These are phyloP conservation scores for Drosophila novamexicana DNA, from an alignment of 1,140 invertebrate genomes.

Conservation along the genomic window DNA sequence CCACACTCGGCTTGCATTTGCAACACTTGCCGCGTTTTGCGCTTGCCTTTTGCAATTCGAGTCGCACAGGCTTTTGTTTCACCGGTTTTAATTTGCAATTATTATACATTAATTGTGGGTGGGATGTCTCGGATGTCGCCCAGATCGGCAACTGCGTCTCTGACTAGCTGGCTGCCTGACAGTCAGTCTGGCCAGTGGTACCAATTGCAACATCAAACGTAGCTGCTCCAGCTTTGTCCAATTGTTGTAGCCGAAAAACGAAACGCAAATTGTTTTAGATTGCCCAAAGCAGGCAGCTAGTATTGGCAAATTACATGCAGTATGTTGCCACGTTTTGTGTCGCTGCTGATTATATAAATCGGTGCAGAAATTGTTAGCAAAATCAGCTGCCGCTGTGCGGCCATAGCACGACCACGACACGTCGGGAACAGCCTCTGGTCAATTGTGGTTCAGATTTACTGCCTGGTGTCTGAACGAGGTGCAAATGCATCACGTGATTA, in stretches of 20 bases:
- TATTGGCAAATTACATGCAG: conserved; percentile 60
- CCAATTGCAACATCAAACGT: conserved; percentile 40
- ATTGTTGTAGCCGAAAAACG: conserved; percentile 43
- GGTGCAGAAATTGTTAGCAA: conserved; percentile 50
- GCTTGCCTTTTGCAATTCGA: conserved; percentile 59
- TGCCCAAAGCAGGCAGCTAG: conserved; percentile 36
- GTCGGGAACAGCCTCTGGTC: conserved; percentile 61
- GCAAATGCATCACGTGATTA: conserved; percentile 65
- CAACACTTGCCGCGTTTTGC: conserved; percentile 72
- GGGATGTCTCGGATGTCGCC: conserved; percentile 55
- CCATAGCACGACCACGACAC: conserved; percentile 47
- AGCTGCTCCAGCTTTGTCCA: conserved; percentile 23
- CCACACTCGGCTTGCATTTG: conserved; percentile 61
- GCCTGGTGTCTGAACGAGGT: conserved; percentile 10
- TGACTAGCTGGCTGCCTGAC: background rate
- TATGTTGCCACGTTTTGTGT: conserved; percentile 80
- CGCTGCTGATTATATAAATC: conserved; percentile 80
- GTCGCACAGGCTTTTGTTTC: conserved; percentile 39
- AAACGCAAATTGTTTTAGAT: conserved; percentile 79
- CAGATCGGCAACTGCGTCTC: conserved; percentile 25
- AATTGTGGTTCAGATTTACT: conserved; percentile 57
- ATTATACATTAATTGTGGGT: conserved; percentile 82
- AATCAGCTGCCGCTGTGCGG: conserved; percentile 26
- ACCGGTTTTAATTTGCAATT: conserved; percentile 71
- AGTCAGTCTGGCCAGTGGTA: conserved; percentile 3